Base-by-base conservation (phyloP, 2,113 vertebrate species). In the Argyrosomus japonicus region DNA sequence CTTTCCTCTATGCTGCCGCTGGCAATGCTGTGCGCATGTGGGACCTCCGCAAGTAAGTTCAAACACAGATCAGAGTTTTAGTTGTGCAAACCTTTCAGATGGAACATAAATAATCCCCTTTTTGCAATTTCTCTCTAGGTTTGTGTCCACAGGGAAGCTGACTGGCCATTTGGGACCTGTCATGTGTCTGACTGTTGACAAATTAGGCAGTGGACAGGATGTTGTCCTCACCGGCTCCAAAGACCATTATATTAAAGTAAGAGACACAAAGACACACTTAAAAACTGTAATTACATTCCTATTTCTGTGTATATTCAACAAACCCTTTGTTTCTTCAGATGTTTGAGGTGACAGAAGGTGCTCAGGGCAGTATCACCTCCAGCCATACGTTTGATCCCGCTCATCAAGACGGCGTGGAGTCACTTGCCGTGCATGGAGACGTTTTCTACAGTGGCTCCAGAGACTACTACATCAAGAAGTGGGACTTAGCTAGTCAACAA, bases 191-290 rank as follows among this genome's bases (percentile, higher is more conserved):
- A 97, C 96, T 8, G 97, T 99, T 0, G 97, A 98, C 71, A 95
- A 93, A 51, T 94, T 96, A 84, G 96, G 96, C 50, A 95, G 86
- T 21, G 97, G 97, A 67, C 98, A 99, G 88, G 98, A 99, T 87
- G 87, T 98, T n/a, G 97, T 99, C 82, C 93, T 99, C 84, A 99
- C 98, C n/a, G 98, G 98, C 79, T 99, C 98, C 76, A 99, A 98
- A 89, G 98, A 99, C 76, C 98, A 97, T 88, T 97, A 97, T 72
- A 95, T 99, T 61, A 99, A 97, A 95, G 98, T 99, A 94, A 25
- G 86, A 75, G 0, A 71, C 57, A 75, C 45, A 63, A 9, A 32
- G 0, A 45, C 17, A 57, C 9, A 23, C 19, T 4, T 8, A 9
- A 40, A 40, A 32, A 5, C 60, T 53, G 9, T 23, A 19, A 36